Base-by-base conservation (phyloP, 2,113 vertebrate species). In the human (Homo sapiens) region DNA sequence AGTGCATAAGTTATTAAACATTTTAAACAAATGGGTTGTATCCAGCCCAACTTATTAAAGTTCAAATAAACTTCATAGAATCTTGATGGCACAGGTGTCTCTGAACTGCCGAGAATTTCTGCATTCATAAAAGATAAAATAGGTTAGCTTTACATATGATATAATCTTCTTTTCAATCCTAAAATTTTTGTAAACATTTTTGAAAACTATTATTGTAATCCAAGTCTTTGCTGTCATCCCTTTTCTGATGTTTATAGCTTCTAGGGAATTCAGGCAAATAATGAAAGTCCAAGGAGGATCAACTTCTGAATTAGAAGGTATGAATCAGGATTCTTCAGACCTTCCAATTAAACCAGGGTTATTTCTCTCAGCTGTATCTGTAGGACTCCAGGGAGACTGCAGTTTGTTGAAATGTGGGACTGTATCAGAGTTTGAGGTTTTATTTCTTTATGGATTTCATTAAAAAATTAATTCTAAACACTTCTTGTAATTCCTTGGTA, bases 1-100 rank as follows among this genome's bases (percentile, higher is more conserved):
- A 98, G 92, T 94, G 89, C 93, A 93, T 95, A 98, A 91, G 96
- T 98, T 99, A 99, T 98, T 98, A 98, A 98, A 98, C 93, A 98
- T 98, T 98, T 98, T 98, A 97, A 98, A 98, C 61, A 98, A 98
- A 98, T 96, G 90, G 90, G 82, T 79, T 96, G 52, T 92, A 96
- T 96, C 97, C 98, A 98, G 97, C 79, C n/a, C 57, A 98, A 98
- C 98, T 98, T 97, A 98, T 61, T 95, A 55, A 35, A 95, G 93
- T 98, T 98, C 97, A 98, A 98, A 98, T 96, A 98, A 98, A 98
- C 87, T 95, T 98, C 97, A 91, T 32, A 96, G 91, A 48, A 93
- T 97, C 96, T 97, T 98, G 97, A 98, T 98, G 98, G 86, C 90
- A 97, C 88, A 98, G 97, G 95, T 98, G 85, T 87, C 92, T 97